Evolutionary conservation across 2,888 invertebrate genomes (phyloP).

Genomic region (Yponomeuta malinellus): DNA sequence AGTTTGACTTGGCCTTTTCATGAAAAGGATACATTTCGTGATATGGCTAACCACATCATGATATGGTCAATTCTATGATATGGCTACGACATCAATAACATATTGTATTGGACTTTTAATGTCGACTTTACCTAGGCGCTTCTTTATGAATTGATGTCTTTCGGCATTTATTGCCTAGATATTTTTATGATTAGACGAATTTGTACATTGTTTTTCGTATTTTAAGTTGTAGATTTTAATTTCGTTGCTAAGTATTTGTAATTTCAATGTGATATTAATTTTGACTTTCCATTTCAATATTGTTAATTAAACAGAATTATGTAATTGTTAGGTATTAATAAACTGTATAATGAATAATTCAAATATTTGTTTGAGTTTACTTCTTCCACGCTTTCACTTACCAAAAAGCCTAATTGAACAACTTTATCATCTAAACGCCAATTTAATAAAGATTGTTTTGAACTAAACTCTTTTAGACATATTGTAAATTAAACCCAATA

Average conservation of each 20-base stretch:
- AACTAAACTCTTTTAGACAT: not conserved
- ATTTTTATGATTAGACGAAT: not conserved
- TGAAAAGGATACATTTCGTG: too few relatives aligned
- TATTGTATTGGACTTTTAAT: not conserved
- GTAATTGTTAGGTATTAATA: not conserved
- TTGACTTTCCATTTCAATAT: conserved; percentile 15
- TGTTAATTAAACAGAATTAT: not conserved
- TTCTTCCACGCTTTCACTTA: not conserved
- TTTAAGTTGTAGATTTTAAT: conserved; percentile 23
- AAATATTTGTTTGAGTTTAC: not conserved
- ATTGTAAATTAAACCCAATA: conserved; percentile 2
- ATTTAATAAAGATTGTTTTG: not conserved
- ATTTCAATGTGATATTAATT: conserved; percentile 48
- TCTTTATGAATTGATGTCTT: not conserved
- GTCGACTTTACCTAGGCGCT: not conserved
- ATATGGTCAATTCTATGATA: too few relatives aligned
- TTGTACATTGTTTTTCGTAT: conserved; percentile 16
- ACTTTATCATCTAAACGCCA: not conserved
- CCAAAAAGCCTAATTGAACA: not conserved
- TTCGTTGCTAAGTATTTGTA: conserved; percentile 25
- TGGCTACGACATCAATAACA: not conserved
- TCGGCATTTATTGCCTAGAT: not conserved
- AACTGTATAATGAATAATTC: not conserved
- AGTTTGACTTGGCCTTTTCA: too few relatives aligned
- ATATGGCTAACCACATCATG: too few relatives aligned